Base-by-base conservation (phyloP, 2,888 invertebrate species). In the Temnothorax unifasciatus region DNA sequence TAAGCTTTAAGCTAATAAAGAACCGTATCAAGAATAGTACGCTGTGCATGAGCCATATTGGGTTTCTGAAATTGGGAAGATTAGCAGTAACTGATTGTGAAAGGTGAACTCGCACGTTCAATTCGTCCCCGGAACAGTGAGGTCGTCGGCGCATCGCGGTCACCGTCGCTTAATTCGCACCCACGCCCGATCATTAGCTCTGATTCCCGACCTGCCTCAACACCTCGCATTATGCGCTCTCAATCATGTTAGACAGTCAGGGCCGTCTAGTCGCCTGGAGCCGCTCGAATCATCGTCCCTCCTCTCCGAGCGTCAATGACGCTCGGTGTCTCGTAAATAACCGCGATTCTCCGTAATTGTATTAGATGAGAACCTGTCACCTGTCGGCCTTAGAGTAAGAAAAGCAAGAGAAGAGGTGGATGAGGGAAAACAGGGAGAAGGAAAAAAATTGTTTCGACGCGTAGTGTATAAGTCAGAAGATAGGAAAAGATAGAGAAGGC, bases 141-240 rank as follows among this genome's bases (percentile, higher is more conserved):
- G 82, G 63, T 81, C 69, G 71, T 47, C 63, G 38, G 44, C 57
- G 63, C 59, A 82, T 83, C 75, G 66, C 66, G 66, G 41, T 57
- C 61, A 50, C 34, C 84, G 83, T 71, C 91, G 89, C 90, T 92
- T 93, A 91, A 94, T 93, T 93, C 90, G 89, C 93, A 93, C 93
- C 93, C 92, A 94, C 93, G 93, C 92, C 87, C 89, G 90, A 90
- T 93, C 94, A 93, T 94, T 93, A 94, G 92, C 90, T 88, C 82
- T 88, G 88, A 89, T 90, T 89, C 87, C 87, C 86, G 88, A 92
- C 91, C 92, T 92, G 91, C 91, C 93, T 92, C 93, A 93, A 93
- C 93, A 93, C 92, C 93, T 93, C 90, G 89, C 91, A 93, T 93
- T 93, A 94, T 93, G 92, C 92, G 86, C 92, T 93, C 93, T 94